Percentiles rank a stretch among this genome's conserved stretches.
phyloP scores from a whole-genome alignment of 2,113 vertebrate genomes.

The Phaethon lepturus region DNA sequence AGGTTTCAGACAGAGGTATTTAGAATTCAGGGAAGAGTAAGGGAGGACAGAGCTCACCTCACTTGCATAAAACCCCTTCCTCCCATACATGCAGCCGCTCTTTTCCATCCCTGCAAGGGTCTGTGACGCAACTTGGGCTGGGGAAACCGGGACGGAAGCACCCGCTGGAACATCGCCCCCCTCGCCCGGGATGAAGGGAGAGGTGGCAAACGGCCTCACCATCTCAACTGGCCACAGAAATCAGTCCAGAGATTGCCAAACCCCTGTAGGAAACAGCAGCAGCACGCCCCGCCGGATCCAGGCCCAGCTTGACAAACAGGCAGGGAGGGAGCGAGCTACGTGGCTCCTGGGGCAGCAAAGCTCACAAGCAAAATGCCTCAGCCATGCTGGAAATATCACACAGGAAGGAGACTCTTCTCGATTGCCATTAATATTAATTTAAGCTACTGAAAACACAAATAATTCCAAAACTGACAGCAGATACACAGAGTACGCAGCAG shows the following conservation, averaged over 20 bases:
- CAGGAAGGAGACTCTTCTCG: conserved; percentile 16
- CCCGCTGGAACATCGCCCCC: background rate
- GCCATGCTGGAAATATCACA: conserved; percentile 24
- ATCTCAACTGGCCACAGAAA: conserved; percentile 22
- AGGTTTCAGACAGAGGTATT: background rate
- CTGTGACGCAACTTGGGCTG: conserved; percentile 41
- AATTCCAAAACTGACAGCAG: conserved; percentile 30
- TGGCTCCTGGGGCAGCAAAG: background rate
- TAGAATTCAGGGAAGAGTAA: background rate
- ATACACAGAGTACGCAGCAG: background rate
- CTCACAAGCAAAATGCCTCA: background rate
- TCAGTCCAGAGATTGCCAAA: conserved; percentile 58
- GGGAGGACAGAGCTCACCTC: background rate
- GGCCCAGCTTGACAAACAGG: background rate
- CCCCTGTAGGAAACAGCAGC: background rate
- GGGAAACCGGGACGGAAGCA: conserved; percentile 35
- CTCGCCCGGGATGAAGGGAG: conserved; percentile 11
- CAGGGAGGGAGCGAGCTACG: background rate
- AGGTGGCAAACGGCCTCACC: conserved; percentile 34
- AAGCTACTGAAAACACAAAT: conserved; percentile 23
- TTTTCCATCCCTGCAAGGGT: conserved; percentile 36
- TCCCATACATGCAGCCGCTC: background rate
- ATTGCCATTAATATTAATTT: conserved; percentile 6
- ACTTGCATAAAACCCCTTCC: conserved; percentile 9
- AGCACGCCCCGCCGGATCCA: background rate